A percentile compares a stretch with the other conserved stretches of the same genome.
phyloP scores from a whole-genome alignment of 1,140 invertebrate species.

The Ridgeia piscesae region DNA sequence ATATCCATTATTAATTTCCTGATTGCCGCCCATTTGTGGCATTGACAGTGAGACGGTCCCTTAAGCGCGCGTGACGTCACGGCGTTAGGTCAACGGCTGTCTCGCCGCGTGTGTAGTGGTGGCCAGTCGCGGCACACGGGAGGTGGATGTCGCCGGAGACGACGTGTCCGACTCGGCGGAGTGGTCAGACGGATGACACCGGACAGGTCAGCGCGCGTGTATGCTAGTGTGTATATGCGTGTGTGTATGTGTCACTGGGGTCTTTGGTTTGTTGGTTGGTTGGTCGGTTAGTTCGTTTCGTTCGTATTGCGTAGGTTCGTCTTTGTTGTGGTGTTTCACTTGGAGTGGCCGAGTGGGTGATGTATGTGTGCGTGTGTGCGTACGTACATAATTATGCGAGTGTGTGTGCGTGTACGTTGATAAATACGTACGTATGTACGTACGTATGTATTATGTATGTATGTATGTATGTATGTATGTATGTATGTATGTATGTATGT shows the following conservation, averaged over 20 bases:
- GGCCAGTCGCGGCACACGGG: neutral
- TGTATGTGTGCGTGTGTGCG: neutral
- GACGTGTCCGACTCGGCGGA: neutral
- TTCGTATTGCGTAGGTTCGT: too few relatives aligned
- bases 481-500: too few relatives aligned
- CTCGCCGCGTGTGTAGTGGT: too few relatives aligned
- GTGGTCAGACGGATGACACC: neutral
- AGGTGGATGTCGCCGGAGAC: neutral
- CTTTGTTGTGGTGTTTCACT: too few relatives aligned
- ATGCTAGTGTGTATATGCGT: constrained; percentile 27
- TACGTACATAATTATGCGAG: too few relatives aligned
- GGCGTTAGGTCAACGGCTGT: neutral
- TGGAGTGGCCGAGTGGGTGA: too few relatives aligned
- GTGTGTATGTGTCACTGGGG: constrained; percentile 23
- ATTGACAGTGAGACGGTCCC: neutral
- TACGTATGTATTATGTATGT: constrained; percentile 25
- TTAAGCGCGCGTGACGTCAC: neutral
- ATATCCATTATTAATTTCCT: neutral
- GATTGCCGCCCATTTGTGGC: neutral
- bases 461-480: too few relatives aligned
- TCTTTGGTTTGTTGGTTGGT: too few relatives aligned
- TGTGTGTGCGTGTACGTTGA: neutral
- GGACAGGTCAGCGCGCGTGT: constrained; percentile 16
- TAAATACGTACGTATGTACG: neutral
- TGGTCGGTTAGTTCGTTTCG: too few relatives aligned